Percentiles rank a stretch among this genome's conserved stretches.
phyloP scores from a whole-genome alignment of 2,113 vertebrate genomes.

The Strix aluco region DNA sequence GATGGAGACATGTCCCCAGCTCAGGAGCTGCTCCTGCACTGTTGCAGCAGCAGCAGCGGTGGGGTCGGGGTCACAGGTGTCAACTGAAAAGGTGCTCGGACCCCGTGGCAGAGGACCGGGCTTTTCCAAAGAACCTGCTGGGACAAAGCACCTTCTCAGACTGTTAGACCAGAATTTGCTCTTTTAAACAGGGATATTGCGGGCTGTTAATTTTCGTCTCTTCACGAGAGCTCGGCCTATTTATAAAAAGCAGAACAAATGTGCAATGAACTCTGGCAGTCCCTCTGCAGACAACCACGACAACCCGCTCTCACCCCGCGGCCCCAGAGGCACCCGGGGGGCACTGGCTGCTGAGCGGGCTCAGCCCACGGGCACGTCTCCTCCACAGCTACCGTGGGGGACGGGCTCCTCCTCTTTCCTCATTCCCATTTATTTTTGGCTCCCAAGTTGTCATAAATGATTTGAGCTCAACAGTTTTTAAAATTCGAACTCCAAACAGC shows the following conservation, averaged over 20 bases:
- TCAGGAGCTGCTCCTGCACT: background rate
- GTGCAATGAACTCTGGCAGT: background rate
- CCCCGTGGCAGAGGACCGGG: background rate
- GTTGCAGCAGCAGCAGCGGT: background rate
- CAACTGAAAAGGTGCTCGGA: background rate
- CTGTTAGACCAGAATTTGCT: too few relatives aligned
- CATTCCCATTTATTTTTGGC: constrained; percentile 51
- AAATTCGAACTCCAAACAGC: constrained; percentile 27
- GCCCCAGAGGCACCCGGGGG: background rate
- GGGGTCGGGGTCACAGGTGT: accelerated
- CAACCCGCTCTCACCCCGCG: accelerated
- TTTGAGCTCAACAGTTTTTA: constrained; percentile 50
- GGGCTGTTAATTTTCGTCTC: background rate
- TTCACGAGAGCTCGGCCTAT: background rate
- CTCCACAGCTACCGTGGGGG: accelerated
- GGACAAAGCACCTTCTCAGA: background rate
- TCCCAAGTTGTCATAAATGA: constrained; percentile 54
- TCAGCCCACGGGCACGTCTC: background rate
- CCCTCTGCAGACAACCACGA: background rate
- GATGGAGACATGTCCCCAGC: background rate
- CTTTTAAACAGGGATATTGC: background rate
- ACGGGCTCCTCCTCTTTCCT: background rate
- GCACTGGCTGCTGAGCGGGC: accelerated
- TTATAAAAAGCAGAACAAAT: background rate
- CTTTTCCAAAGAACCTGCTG: background rate